Percentiles rank a stretch among this genome's conserved stretches.
These are phyloP conservation scores for Ferdinandea cuprea DNA, from an alignment of 2,888 invertebrate species.

Conservation along the genomic window DNA sequence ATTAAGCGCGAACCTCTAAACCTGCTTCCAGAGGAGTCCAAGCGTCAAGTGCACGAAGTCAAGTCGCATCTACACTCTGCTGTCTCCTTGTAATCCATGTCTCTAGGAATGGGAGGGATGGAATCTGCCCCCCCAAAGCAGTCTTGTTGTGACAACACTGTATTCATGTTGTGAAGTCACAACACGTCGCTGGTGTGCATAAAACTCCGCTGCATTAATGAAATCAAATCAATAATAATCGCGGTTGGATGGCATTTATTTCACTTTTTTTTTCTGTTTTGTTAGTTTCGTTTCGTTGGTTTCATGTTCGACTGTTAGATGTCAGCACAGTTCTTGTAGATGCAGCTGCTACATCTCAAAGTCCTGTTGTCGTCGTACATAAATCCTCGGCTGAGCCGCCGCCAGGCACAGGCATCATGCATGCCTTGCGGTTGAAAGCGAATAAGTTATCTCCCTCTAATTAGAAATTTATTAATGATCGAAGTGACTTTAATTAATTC, in stretches of 20 bases:
- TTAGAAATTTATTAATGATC: conserved; percentile 78
- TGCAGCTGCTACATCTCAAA: conserved; percentile 40
- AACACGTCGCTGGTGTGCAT: conserved; percentile 67
- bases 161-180: conserved; percentile 61
- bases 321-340: conserved; percentile 54
- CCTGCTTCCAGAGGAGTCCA: conserved; percentile 13
- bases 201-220: conserved; percentile 60
- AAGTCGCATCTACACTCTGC: not conserved
- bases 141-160: conserved; percentile 56
- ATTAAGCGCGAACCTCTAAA: conserved; percentile 62
- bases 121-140: conserved; percentile 4
- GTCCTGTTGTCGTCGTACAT: conserved; percentile 49
- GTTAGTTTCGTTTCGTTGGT: conserved; percentile 19
- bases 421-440: conserved; percentile 23
- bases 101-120: conserved; percentile 52
- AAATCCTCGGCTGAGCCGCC: conserved; percentile 38
- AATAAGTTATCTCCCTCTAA: conserved; percentile 76
- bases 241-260: conserved; percentile 29
- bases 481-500: conserved; percentile 77
- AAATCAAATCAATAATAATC: conserved; percentile 72
- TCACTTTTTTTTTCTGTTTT: no score
- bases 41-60: conserved; percentile 55
- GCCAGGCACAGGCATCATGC: conserved; percentile 37
- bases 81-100: conserved; percentile 1
- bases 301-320: conserved; percentile 61